Evolutionary conservation across 2,113 vertebrate genomes (phyloP).

Genomic region (Empidonax alnorum): DNA sequence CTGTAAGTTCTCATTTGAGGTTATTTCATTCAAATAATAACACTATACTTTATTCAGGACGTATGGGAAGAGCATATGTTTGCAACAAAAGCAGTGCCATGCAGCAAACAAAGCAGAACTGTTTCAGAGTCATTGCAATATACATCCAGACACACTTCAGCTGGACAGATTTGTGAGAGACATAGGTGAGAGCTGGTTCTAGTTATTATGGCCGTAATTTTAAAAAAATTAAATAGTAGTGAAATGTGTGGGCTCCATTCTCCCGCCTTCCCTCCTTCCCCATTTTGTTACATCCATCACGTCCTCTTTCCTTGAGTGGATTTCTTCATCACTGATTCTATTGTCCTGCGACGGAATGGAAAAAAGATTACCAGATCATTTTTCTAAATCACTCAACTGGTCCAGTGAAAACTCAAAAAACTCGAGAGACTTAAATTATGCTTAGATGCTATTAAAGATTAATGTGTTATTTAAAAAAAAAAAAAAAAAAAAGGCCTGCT

Average conservation of each 20-base stretch:
- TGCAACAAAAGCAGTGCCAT: neutral
- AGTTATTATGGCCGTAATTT: neutral
- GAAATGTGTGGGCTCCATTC: neutral
- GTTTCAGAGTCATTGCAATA: neutral
- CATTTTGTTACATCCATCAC: neutral
- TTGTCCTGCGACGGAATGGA: neutral
- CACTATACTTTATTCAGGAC: neutral
- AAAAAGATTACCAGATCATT: constrained; percentile 21
- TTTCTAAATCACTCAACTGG: neutral
- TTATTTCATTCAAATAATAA: constrained; percentile 3
- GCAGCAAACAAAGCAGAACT: constrained; percentile 7
- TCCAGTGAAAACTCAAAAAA: neutral
- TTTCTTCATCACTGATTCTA: constrained; percentile 30
- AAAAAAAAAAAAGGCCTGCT: neutral
- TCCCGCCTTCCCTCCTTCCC: neutral
- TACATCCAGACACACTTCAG: neutral
- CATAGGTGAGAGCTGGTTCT: neutral
- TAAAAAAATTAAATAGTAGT: neutral
- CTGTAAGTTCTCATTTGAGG: neutral
- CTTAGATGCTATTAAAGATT: neutral
- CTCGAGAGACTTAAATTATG: neutral
- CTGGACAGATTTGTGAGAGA: neutral
- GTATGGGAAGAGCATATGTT: neutral
- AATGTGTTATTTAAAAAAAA: neutral
- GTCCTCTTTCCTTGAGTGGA: neutral